Evolutionary conservation across 2,113 vertebrate species (phyloP).

Genomic region (Spea multiplicata): DNA sequence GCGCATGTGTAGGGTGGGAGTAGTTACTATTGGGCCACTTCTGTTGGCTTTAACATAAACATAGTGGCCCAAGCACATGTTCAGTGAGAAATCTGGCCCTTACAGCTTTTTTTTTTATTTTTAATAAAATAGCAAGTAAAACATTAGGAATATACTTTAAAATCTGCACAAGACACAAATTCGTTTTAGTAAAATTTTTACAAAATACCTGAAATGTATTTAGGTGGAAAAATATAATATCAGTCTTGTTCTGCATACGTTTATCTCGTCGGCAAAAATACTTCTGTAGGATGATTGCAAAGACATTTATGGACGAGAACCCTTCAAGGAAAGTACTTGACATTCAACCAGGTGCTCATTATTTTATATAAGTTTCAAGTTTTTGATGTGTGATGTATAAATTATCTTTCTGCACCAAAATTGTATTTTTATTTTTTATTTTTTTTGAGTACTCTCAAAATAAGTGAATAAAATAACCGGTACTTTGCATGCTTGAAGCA

Average conservation of each 20-base stretch:
- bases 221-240: background rate
- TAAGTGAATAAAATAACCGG: background rate
- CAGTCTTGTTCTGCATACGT: background rate
- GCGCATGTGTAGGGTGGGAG: no score
- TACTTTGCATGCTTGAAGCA: background rate
- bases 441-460: background rate
- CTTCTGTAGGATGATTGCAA: slow-evolving; percentile 32
- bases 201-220: background rate
- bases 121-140: no score
- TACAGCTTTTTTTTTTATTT: no score
- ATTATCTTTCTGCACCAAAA: background rate
- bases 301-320: slow-evolving; percentile 36
- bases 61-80: no score
- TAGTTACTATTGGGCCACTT: no score
- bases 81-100: no score
- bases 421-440: background rate
- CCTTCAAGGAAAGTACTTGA: slow-evolving; percentile 32
- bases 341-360: slow-evolving; percentile 43
- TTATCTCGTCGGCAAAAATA: background rate
- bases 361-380: slow-evolving; percentile 5
- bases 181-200: background rate
- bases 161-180: no score
- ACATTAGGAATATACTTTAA: no score
- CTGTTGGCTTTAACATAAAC: no score
- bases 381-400: background rate